Percentiles rank a stretch among this genome's conserved stretches.
Evolutionary conservation across 2,113 vertebrate genomes (phyloP).

Genomic region (Fulica atra): DNA sequence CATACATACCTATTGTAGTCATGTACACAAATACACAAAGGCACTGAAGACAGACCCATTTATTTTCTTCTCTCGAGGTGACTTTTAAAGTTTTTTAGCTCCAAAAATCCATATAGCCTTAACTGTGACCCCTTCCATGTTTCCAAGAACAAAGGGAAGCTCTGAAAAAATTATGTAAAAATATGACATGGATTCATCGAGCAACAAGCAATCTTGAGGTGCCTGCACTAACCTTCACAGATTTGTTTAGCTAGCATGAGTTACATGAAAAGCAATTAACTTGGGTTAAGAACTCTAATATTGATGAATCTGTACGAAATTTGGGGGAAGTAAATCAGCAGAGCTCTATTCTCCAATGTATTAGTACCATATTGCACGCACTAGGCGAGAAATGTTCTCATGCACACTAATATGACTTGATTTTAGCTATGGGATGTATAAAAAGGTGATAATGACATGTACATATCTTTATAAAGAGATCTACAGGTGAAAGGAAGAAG

Average conservation of each 20-base stretch:
- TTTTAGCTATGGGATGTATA: constrained; percentile 38
- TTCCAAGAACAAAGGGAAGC: neutral
- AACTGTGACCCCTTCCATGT: neutral
- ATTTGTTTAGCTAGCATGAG: neutral
- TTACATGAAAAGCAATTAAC: constrained; percentile 18
- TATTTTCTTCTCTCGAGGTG: neutral
- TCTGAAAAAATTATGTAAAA: neutral
- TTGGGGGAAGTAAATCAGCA: neutral
- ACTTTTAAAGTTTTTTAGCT: neutral
- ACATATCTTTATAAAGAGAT: constrained; percentile 41
- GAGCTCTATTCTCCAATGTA: neutral
- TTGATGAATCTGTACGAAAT: constrained; percentile 14
- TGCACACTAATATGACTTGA: constrained; percentile 18
- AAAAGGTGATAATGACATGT: constrained; percentile 3
- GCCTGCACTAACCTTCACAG: neutral
- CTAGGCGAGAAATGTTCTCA: neutral
- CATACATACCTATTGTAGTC: neutral
- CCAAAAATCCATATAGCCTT: neutral
- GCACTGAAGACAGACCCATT: neutral
- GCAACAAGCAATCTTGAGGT: neutral
- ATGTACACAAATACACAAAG: neutral
- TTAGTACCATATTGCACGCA: constrained; percentile 4
- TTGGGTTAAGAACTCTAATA: constrained; percentile 3
- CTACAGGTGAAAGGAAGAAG: constrained; percentile 26
- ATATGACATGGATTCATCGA: neutral